phyloP scores from a whole-genome alignment of 2,797 vertebrate genomes.

The Poliocrania exsul region DNA sequence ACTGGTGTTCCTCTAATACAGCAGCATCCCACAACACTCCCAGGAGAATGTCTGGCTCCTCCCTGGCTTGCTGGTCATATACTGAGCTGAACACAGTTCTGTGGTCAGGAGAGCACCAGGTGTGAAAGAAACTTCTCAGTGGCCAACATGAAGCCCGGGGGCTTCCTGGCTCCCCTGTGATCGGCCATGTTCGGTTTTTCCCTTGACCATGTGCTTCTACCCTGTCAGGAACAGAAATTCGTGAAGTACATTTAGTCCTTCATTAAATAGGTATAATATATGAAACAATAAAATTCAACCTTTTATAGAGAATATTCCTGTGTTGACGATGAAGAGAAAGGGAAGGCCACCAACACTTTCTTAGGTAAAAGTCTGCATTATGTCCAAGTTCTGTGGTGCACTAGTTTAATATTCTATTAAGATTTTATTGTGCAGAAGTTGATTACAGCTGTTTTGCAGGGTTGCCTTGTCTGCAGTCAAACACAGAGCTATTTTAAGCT shows the following conservation, averaged over 20 bases:
- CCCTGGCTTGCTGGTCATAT: fast-evolving
- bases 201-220: not conserved
- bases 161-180: not conserved
- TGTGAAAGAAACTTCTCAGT: not conserved
- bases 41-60: not conserved
- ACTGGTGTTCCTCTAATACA: fast-evolving
- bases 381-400: not conserved
- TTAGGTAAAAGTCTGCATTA: not conserved
- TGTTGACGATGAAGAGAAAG: not conserved
- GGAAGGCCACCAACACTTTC: not conserved
- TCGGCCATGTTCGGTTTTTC: not conserved
- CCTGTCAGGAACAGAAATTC: not conserved
- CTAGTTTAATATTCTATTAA: not conserved
- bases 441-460: not conserved
- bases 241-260: not conserved
- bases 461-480: not conserved
- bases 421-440: not conserved
- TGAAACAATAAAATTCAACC: not conserved
- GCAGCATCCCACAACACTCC: not conserved
- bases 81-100: fast-evolving
- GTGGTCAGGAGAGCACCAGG: not conserved
- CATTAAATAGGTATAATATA: not conserved
- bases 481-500: not conserved
- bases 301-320: not conserved
- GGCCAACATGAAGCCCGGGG: fast-evolving